phyloP scores from a whole-genome alignment of 2,113 vertebrate genomes.

The Albula glossodonta region DNA sequence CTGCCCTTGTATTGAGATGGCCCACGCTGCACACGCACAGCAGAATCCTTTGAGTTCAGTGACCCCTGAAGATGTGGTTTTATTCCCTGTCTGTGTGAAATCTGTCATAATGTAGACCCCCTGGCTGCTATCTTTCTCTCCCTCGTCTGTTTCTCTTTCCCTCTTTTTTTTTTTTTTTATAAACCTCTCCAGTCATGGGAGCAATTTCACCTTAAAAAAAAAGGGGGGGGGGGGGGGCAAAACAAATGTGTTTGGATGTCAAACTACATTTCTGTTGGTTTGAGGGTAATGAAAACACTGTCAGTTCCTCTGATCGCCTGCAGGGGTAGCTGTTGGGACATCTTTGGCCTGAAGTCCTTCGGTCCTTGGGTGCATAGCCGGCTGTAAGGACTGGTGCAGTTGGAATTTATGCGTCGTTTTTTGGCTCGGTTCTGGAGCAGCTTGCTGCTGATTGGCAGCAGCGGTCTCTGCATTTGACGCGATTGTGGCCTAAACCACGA shows the following conservation, averaged over 20 bases:
- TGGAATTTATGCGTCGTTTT: background rate
- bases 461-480: background rate
- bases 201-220: background rate
- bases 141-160: background rate
- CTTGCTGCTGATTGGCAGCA: background rate
- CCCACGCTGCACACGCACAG: no score
- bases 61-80: background rate
- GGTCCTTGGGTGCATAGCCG: background rate
- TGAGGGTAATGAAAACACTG: background rate
- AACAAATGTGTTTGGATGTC: background rate
- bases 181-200: background rate
- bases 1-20: no score
- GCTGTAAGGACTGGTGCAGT: background rate
- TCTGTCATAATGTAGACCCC: background rate
- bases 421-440: background rate
- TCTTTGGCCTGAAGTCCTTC: background rate
- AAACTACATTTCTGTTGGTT: no score
- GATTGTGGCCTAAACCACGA: background rate
- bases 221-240: no score
- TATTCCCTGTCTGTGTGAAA: background rate
- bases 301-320: constrained; percentile 14
- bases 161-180: background rate
- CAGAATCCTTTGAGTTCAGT: no score
- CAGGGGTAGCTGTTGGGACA: constrained; percentile 28
- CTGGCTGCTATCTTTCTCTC: background rate